Percentiles rank a stretch among this genome's conserved stretches.
Conservation (phyloP, 2,113 vertebrate genomes). For the Stomatorhinus ivindoensis region DNA sequence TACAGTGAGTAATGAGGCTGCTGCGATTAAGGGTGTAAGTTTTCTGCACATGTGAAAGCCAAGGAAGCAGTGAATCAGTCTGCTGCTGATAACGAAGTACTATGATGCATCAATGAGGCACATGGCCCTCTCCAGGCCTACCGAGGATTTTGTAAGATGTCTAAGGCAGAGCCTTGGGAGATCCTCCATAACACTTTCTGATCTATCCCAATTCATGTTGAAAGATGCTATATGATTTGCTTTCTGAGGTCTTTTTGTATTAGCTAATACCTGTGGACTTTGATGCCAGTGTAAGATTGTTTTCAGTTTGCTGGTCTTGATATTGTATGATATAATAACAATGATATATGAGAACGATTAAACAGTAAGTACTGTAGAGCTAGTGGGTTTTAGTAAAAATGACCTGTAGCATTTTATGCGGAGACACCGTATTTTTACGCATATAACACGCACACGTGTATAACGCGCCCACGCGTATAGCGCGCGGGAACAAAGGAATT, state of each 20-base stretch:
- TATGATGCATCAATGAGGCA: constrained; percentile 21
- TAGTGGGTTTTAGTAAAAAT: neutral
- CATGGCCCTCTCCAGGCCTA: constrained; percentile 12
- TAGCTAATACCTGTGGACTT: neutral
- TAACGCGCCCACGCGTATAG: too few relatives aligned
- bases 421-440: too few relatives aligned
- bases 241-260: neutral
- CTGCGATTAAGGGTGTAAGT: neutral
- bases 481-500: too few relatives aligned
- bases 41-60: neutral
- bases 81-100: neutral
- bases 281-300: neutral
- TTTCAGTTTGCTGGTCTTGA: neutral
- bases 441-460: too few relatives aligned
- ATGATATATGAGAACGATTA: neutral
- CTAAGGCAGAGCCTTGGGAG: neutral
- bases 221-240: neutral
- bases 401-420: neutral
- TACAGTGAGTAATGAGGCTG: neutral
- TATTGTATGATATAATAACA: neutral
- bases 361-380: neutral
- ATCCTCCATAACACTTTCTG: neutral
- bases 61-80: neutral
- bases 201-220: neutral
- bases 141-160: constrained; percentile 15